Evolutionary conservation across 2,113 vertebrate species (phyloP).

Genomic region (Poicephalus gulielmi): DNA sequence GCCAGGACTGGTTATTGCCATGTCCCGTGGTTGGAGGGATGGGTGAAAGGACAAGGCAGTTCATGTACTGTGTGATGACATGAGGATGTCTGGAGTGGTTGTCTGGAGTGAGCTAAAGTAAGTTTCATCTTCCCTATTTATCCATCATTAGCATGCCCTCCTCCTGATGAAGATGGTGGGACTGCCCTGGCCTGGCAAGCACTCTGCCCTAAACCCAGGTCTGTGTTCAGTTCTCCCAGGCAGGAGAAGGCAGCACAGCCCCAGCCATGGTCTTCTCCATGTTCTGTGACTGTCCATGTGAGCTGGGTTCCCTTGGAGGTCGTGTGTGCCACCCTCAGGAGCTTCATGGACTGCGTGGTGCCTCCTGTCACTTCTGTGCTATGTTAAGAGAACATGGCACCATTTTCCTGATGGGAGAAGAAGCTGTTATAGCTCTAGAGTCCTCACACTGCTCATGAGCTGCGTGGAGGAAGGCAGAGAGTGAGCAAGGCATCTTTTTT

Average conservation of each 20-base stretch:
- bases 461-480: background rate
- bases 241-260: background rate
- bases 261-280: background rate
- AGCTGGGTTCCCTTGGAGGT: background rate
- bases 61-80: accelerated
- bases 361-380: background rate
- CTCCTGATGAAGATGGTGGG: background rate
- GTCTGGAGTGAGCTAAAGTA: background rate
- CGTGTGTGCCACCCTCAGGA: accelerated
- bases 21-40: background rate
- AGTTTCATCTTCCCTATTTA: background rate
- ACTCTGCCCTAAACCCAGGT: background rate
- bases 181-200: background rate
- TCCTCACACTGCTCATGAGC: background rate
- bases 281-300: accelerated
- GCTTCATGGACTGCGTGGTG: background rate
- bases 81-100: too few species aligned
- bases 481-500: background rate
- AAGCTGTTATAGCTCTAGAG: background rate
- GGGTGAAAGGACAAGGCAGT: background rate
- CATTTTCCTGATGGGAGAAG: too few species aligned
- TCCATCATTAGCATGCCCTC: accelerated
- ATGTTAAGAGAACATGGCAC: background rate
- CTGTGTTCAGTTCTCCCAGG: background rate
- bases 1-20: background rate